These are phyloP conservation scores for Erythrocercus mccallii DNA, from an alignment of 2,113 vertebrate species.

Conservation along the genomic window DNA sequence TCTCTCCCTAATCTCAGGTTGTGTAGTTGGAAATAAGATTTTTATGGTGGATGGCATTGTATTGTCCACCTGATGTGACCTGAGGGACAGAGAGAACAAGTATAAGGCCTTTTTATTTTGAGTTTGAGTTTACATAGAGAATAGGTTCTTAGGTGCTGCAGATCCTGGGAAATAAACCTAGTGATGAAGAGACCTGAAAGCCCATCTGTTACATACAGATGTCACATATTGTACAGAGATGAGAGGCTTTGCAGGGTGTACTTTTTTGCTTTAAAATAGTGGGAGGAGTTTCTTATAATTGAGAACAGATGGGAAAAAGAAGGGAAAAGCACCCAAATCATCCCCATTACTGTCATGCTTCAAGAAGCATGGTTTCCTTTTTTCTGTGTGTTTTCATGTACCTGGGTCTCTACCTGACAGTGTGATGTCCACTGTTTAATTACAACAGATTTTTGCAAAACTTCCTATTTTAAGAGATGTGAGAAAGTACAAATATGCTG, in stretches of 20 bases:
- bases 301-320: constrained; percentile 66
- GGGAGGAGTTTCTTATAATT: constrained; percentile 65
- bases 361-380: constrained; percentile 15
- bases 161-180: constrained; percentile 60
- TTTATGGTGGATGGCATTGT: not conserved
- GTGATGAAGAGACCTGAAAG: constrained; percentile 66
- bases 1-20: not conserved
- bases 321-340: constrained; percentile 46
- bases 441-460: not conserved
- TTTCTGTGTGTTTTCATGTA: not conserved
- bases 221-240: constrained; percentile 66
- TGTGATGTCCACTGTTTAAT: constrained; percentile 6
- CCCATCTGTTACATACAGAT: constrained; percentile 74
- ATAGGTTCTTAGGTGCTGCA: constrained; percentile 57
- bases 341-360: constrained; percentile 30
- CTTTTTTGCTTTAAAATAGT: constrained; percentile 56
- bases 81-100: not conserved
- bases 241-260: constrained; percentile 57
- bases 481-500: not conserved
- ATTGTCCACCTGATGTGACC: not conserved
- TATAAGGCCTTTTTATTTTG: not conserved
- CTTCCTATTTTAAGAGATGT: not conserved
- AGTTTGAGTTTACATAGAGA: not conserved
- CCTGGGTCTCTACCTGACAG: not conserved
- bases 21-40: not conserved